phyloP scores from a whole-genome alignment of 2,888 invertebrate species.

The Heliothis peltigera region DNA sequence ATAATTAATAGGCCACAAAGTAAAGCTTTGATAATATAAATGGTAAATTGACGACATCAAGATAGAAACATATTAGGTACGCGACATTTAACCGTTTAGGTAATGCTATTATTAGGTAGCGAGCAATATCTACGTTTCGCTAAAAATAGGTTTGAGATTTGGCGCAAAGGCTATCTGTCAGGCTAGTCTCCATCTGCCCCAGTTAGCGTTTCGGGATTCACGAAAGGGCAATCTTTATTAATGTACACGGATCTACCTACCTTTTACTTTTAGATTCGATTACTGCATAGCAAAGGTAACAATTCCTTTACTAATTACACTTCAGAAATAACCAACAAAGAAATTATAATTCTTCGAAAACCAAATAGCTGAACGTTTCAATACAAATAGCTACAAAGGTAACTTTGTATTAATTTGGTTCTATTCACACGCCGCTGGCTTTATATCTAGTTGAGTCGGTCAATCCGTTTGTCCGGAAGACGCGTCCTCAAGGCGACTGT shows the following conservation, averaged over 20 bases:
- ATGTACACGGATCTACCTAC: background rate
- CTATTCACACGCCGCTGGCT: slow-evolving; percentile 29
- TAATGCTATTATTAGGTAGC: slow-evolving; percentile 4
- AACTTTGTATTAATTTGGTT: slow-evolving; percentile 20
- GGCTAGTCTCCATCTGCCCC: background rate
- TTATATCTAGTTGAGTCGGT: slow-evolving; percentile 33
- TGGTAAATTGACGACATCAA: no score
- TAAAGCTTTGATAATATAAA: no score
- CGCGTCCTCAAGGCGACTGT: slow-evolving; percentile 17
- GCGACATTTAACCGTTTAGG: no score
- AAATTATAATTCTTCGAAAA: background rate
- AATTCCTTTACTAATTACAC: background rate
- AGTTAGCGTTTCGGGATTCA: background rate
- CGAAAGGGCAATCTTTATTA: background rate
- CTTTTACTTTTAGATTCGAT: no score
- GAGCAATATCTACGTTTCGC: slow-evolving; percentile 6
- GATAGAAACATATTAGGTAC: no score
- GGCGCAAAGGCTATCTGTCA: slow-evolving; percentile 6
- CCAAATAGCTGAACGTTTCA: background rate
- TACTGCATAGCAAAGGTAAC: background rate
- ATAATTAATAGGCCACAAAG: no score
- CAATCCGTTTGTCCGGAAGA: slow-evolving; percentile 46
- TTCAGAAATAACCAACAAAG: background rate
- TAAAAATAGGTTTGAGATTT: slow-evolving; percentile 19
- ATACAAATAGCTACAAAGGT: background rate